Conservation (phyloP, 1,140 invertebrate species). For the Scaptomyza hsui region DNA sequence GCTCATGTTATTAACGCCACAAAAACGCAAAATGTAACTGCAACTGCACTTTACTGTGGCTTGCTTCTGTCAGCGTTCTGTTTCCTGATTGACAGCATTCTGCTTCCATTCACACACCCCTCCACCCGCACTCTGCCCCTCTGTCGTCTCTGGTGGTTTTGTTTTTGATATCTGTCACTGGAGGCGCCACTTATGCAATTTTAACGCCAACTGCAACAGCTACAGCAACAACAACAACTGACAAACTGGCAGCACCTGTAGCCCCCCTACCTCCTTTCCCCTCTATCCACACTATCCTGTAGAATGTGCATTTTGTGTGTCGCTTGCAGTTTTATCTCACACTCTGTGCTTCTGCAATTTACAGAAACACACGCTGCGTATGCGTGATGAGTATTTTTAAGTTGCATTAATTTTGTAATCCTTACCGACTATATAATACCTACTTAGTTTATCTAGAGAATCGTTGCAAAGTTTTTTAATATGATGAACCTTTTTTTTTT, state of each 20-base stretch:
- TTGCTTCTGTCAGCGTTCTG: background rate
- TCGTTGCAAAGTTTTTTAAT: too few relatives aligned
- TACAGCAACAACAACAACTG: constrained; percentile 11
- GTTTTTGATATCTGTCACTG: constrained; percentile 35
- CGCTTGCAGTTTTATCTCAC: constrained; percentile 37
- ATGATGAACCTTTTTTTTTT: too few relatives aligned
- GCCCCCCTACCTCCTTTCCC: too few relatives aligned
- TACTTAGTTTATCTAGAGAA: background rate
- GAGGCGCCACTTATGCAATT: constrained; percentile 55
- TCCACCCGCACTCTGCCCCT: background rate
- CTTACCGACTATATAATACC: constrained; percentile 1
- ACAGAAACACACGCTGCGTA: constrained; percentile 55
- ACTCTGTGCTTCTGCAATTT: constrained; percentile 50
- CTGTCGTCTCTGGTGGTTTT: constrained; percentile 12
- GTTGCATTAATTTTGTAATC: background rate
- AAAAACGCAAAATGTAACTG: constrained; percentile 48
- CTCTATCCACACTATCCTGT: background rate
- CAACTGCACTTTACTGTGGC: constrained; percentile 35
- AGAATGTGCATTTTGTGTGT: background rate
- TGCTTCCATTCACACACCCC: background rate
- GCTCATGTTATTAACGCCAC: constrained; percentile 41
- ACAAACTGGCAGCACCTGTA: constrained; percentile 38
- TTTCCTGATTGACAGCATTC: constrained; percentile 40
- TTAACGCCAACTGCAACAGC: constrained; percentile 20
- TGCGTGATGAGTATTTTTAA: constrained; percentile 40